Evolutionary conservation across 2,113 vertebrate species (phyloP), one percentile per base, ranked within the genome.

Genomic region (Zapornia atra): DNA sequence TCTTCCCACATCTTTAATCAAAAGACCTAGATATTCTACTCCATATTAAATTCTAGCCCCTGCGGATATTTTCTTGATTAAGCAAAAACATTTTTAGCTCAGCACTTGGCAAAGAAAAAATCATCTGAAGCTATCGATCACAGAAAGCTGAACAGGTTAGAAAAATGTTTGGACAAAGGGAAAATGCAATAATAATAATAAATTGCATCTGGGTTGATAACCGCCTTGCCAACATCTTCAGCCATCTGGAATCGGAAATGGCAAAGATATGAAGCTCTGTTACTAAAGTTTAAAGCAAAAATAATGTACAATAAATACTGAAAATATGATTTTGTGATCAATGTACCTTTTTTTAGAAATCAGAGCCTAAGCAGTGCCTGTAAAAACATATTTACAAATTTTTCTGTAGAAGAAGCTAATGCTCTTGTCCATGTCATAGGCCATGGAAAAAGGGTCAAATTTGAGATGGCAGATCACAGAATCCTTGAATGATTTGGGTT

Each of bases 151-250:
- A 69, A 8, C 92, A 90, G 71, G 92, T 94, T 83, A 94, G 56
- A 40, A 95, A 92, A 97, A 96, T 48, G 85, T 96, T 96, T 96
- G 85, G 85, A 92, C 42, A 71, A 60, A 83, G 76, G 86, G 56
- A 81, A 80, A 93, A 93, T 60, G 72, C 38, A 94, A 88, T 22
- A 68, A 88, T 22, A 68, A 88, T 82, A 95, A 92, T 71, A 88
- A 82, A 88, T 51, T 75, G 26, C 82, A 86, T 95, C 56, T 95
- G 88, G 34, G 20, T 29, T 81, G 76, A 96, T 93, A 88, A 77
- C 72, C 79, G 90, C 34, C 68, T 75, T 90, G 92, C 93, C 93
- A 94, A 11, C 69, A 78, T 40, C 76, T 83, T 38, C 46, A 81
- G 85, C 90, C 96, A 96, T 80, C 88, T 96, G 93, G 92, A 93